These are phyloP conservation scores for Nematostella vectensis DNA, from an alignment of 92 coral and sea anemone genomes.

Conservation along the genomic window DNA sequence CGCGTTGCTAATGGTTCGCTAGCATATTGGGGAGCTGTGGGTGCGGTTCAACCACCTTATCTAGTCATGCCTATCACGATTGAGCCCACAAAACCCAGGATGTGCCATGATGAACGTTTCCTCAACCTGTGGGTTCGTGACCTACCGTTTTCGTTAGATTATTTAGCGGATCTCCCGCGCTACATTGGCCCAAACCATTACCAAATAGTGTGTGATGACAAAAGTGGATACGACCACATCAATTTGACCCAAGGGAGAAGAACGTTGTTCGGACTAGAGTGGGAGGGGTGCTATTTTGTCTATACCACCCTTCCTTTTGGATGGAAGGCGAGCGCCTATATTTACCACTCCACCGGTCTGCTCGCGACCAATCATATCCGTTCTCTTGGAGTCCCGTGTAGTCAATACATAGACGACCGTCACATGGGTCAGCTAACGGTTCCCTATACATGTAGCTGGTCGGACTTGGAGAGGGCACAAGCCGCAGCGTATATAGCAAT, in stretches of 20 bases:
- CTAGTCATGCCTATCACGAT: constrained; percentile 47
- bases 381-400: constrained; percentile 26
- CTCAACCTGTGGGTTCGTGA: constrained; percentile 41
- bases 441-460: constrained; percentile 33
- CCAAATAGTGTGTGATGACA: constrained; percentile 53
- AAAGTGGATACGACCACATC: constrained; percentile 56
- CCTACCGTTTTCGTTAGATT: constrained; percentile 37
- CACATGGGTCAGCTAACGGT: constrained; percentile 49
- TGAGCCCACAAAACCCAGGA: constrained; percentile 45
- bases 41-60: constrained; percentile 39
- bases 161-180: constrained; percentile 44
- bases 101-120: constrained; percentile 60
- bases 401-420: constrained; percentile 46
- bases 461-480: constrained; percentile 25
- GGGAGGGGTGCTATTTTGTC: constrained; percentile 42
- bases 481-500: constrained; percentile 32
- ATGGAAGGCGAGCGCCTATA: constrained; percentile 49
- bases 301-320: constrained; percentile 43
- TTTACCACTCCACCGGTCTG: constrained; percentile 40
- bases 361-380: constrained; percentile 36
- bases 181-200: constrained; percentile 37
- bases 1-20: constrained; percentile 42
- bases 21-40: constrained; percentile 32
- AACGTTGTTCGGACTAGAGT: constrained; percentile 47
- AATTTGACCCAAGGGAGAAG: constrained; percentile 16